These are phyloP conservation scores for Trachelipus rathkii DNA, from an alignment of 1,140 invertebrate genomes.

Conservation along the genomic window DNA sequence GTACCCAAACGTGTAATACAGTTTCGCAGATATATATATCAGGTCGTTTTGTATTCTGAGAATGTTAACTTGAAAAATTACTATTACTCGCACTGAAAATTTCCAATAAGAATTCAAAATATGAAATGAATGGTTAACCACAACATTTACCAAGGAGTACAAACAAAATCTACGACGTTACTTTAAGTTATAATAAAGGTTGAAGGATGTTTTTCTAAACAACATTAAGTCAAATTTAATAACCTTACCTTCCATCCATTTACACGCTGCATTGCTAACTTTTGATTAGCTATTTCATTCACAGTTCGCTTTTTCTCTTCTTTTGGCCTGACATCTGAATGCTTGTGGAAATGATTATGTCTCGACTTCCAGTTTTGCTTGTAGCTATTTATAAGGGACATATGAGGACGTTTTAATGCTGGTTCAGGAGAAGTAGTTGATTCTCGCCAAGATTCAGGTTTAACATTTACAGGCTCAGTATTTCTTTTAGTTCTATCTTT, in stretches of 20 bases:
- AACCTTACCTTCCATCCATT: slow-evolving; percentile 82
- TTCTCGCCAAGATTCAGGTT: neutral
- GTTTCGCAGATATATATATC: too few relatives aligned
- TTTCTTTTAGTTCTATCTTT: neutral
- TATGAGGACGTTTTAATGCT: slow-evolving; percentile 49
- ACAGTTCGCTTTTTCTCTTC: slow-evolving; percentile 77
- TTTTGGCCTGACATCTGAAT: slow-evolving; percentile 79
- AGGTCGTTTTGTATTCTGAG: too few relatives aligned
- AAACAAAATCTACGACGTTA: too few relatives aligned
- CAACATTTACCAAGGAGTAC: too few relatives aligned
- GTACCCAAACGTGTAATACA: too few relatives aligned
- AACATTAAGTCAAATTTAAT: neutral
- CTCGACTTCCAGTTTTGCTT: slow-evolving; percentile 59
- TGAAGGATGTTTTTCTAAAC: too few relatives aligned
- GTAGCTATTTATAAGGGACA: slow-evolving; percentile 55
- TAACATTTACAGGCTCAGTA: neutral
- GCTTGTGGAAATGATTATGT: slow-evolving; percentile 77
- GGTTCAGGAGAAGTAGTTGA: neutral
- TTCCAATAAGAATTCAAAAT: too few relatives aligned
- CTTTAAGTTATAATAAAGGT: too few relatives aligned
- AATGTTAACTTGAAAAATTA: too few relatives aligned
- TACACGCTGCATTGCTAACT: slow-evolving; percentile 78
- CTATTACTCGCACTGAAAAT: too few relatives aligned
- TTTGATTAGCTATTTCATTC: slow-evolving; percentile 83
- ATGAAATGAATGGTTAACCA: too few relatives aligned